phyloP scores from a whole-genome alignment of 1,140 invertebrate genomes.

The Artemia franciscana region DNA sequence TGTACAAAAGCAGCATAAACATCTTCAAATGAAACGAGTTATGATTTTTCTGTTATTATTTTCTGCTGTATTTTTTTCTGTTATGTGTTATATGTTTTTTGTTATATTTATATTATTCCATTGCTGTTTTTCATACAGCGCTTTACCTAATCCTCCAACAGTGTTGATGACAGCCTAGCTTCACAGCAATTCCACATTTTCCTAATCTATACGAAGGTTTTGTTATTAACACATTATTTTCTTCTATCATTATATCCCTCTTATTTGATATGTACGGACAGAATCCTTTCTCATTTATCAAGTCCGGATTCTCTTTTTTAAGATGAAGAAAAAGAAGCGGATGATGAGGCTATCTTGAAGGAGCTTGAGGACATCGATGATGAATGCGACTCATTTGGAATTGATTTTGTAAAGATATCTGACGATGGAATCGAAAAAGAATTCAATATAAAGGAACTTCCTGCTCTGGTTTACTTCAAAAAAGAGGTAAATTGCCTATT shows the following conservation, averaged over 20 bases:
- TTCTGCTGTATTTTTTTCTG: too few species aligned
- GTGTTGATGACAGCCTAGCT: too few species aligned
- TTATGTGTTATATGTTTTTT: too few species aligned
- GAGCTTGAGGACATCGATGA: slow-evolving; percentile 86
- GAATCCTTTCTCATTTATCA: too few species aligned
- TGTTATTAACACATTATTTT: background rate
- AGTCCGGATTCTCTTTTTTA: slow-evolving; percentile 15
- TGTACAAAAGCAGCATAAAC: too few species aligned
- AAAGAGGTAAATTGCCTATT: slow-evolving; percentile 3
- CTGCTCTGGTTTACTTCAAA: slow-evolving; percentile 66
- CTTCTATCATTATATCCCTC: too few species aligned
- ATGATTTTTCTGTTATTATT: too few species aligned
- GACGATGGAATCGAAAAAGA: slow-evolving; percentile 67
- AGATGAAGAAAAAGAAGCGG: slow-evolving; percentile 74
- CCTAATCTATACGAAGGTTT: background rate
- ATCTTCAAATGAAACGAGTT: too few species aligned
- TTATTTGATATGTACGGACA: too few species aligned
- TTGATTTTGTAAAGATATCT: slow-evolving; percentile 79
- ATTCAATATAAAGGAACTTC: slow-evolving; percentile 58
- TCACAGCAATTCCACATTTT: background rate
- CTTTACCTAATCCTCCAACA: too few species aligned
- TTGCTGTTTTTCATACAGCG: too few species aligned
- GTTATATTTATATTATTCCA: too few species aligned
- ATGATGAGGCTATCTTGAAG: slow-evolving; percentile 61
- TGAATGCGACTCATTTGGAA: slow-evolving; percentile 72